Base-by-base conservation (phyloP, 2,888 invertebrate genomes). In the Megalurothrips usitatus region DNA sequence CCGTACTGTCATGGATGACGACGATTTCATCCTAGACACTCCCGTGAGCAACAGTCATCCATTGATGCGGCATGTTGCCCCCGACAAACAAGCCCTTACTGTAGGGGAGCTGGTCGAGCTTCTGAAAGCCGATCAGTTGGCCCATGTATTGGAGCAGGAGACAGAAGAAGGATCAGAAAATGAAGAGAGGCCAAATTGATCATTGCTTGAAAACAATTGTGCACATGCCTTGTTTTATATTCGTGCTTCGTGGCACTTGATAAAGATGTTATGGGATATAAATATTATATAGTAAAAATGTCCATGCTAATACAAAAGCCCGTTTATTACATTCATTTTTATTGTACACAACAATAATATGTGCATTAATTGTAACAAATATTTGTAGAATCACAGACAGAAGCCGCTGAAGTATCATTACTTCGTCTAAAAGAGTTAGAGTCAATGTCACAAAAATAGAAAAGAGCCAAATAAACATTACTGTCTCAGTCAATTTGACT, bases 41-140 rank as follows among this genome's bases (percentile, higher is more conserved):
- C 79, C 89, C 90, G 81, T 88, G 89, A 1, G 89, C 78, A 79
- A 83, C 81, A 82, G 82, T 1, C 87, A 87, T 85, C 86, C 87
- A 80, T 82, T 88, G 68, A 85, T 87, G 81, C 85, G 87, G 79
- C 87, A 86, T 80, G 85, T 88, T 79, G 87, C 87, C 43, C 89
- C 88, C 0, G 85, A 85, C 43, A 52, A 12, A 78, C 86, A 89
- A 87, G 89, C 90, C 11, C 83, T 89, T 68, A 88, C 87, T 12
- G 85, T 88, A 19, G 87, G 87, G 78, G 90, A 90, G 85, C 85
- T 89, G 58, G 86, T 89, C 63, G 88, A 89, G 82, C 85, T 89
- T 6, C 84, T 89, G 10, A 88, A 88, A 84, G 88, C 89, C 1
- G 89, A 89, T 83, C 86, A 87, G 81, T 85, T 89, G 26, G 85